Evolutionary conservation across 2,113 vertebrate genomes (phyloP).

Genomic region (Oncorhynchus masou): DNA sequence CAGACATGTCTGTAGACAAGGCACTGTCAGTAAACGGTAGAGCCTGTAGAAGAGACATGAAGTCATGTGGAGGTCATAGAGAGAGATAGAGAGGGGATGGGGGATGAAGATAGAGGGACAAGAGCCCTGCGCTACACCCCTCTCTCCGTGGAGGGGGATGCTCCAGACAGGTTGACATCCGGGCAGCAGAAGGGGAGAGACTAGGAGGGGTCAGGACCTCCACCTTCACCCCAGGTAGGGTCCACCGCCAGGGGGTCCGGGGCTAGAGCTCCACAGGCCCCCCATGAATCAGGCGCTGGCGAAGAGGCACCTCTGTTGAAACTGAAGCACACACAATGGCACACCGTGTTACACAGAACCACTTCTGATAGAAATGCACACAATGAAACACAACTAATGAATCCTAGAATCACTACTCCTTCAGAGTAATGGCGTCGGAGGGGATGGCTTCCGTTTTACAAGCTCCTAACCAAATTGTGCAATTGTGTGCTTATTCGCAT

Average conservation of each 20-base stretch:
- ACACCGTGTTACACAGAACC: conserved; percentile 17
- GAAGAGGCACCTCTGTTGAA: conserved; percentile 48
- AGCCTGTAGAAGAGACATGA: conserved; percentile 13
- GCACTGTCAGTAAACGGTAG: conserved; percentile 46
- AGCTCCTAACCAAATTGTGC: too few species aligned
- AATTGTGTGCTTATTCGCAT: too few species aligned
- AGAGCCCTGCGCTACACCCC: conserved; percentile 27
- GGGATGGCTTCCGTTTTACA: too few species aligned
- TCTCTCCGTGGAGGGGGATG: conserved; percentile 16
- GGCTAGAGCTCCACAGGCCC: conserved; percentile 12
- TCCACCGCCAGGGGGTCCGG: conserved; percentile 6
- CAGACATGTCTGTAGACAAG: conserved; percentile 55
- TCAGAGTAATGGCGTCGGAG: too few species aligned
- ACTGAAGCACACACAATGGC: conserved; percentile 35
- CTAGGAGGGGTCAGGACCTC: conserved; percentile 15
- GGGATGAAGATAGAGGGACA: neutral
- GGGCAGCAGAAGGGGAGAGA: conserved; percentile 11
- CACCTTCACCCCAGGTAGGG: conserved; percentile 25
- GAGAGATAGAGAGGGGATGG: neutral
- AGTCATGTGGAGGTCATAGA: neutral
- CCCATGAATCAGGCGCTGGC: conserved; percentile 27
- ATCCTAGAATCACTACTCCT: too few species aligned
- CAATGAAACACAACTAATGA: neutral
- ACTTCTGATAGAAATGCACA: neutral
- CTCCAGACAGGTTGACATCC: conserved; percentile 33